These are phyloP conservation scores for Sinella curviseta DNA, from an alignment of 1,140 invertebrate genomes.

Conservation along the genomic window DNA sequence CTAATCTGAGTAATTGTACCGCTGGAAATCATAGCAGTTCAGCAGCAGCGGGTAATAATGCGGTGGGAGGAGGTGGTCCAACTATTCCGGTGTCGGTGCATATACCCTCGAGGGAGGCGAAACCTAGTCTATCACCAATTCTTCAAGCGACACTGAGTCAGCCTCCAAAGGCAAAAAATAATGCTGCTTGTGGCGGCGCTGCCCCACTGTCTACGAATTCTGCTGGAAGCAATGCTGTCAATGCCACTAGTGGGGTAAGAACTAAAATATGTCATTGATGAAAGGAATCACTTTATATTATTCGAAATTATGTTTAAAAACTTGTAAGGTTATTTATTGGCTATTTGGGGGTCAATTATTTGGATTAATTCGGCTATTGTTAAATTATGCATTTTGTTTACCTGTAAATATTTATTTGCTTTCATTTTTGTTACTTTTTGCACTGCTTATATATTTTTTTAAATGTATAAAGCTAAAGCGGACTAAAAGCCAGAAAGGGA, in stretches of 20 bases:
- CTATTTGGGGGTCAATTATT: no score
- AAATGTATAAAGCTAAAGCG: neutral
- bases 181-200: neutral
- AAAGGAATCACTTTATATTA: neutral
- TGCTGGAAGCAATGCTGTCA: no score
- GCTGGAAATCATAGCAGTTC: neutral
- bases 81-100: conserved; percentile 33
- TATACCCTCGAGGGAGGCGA: conserved; percentile 45
- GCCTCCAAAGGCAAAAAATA: conserved; percentile 61
- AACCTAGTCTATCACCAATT: conserved; percentile 62
- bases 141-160: conserved; percentile 74
- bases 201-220: no score
- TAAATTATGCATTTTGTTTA: no score
- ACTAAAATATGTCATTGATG: neutral
- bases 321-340: no score
- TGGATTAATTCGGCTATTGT: no score
- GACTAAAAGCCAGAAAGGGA: neutral
- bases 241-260: neutral
- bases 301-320: no score
- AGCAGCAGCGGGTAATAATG: no score
- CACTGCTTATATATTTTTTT: neutral
- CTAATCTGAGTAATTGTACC: neutral
- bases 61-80: neutral
- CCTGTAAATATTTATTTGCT: neutral
- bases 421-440: neutral